Percentiles rank a stretch among this genome's conserved stretches.
Evolutionary conservation across 2,888 invertebrate species (phyloP).

Genomic region (Mythimna albipuncta): DNA sequence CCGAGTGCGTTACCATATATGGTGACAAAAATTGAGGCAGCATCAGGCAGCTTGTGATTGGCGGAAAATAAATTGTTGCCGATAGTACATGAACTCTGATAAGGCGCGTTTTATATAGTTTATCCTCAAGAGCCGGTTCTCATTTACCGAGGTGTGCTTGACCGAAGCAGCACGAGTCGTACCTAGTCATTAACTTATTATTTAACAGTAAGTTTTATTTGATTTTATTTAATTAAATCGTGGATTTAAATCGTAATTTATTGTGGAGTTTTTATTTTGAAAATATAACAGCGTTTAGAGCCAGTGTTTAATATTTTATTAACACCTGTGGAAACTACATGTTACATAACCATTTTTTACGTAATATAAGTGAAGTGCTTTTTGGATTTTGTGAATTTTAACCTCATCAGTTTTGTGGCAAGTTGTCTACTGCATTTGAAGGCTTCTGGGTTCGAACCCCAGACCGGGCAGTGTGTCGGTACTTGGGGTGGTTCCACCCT

Average conservation of each 20-base stretch:
- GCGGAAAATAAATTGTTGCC: slow-evolving; percentile 87
- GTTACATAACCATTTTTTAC: slow-evolving; percentile 69
- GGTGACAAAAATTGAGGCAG: slow-evolving; percentile 92
- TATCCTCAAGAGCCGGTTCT: slow-evolving; percentile 86
- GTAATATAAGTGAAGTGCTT: slow-evolving; percentile 68
- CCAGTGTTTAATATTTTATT: slow-evolving; percentile 60
- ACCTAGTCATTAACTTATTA: slow-evolving; percentile 81
- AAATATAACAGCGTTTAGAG: slow-evolving; percentile 45
- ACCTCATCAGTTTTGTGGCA: slow-evolving; percentile 40
- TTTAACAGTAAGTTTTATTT: slow-evolving; percentile 84
- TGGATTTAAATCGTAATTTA: slow-evolving; percentile 44
- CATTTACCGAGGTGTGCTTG: slow-evolving; percentile 86
- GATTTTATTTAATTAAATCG: slow-evolving; percentile 55
- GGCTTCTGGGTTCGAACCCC: slow-evolving; percentile 52
- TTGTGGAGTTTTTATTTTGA: slow-evolving; percentile 34
- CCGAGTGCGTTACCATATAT: slow-evolving; percentile 93
- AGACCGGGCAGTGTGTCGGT: neutral
- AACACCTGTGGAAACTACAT: slow-evolving; percentile 58
- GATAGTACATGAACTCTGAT: slow-evolving; percentile 89
- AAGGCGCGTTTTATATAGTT: slow-evolving; percentile 89
- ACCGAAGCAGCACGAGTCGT: slow-evolving; percentile 82
- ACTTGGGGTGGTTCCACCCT: neutral
- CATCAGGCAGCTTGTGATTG: slow-evolving; percentile 92
- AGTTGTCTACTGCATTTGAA: slow-evolving; percentile 27
- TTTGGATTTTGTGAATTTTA: slow-evolving; percentile 54